Conservation (phyloP, 2,113 vertebrate genomes). For the Sterrhoptilus dennistouni region DNA sequence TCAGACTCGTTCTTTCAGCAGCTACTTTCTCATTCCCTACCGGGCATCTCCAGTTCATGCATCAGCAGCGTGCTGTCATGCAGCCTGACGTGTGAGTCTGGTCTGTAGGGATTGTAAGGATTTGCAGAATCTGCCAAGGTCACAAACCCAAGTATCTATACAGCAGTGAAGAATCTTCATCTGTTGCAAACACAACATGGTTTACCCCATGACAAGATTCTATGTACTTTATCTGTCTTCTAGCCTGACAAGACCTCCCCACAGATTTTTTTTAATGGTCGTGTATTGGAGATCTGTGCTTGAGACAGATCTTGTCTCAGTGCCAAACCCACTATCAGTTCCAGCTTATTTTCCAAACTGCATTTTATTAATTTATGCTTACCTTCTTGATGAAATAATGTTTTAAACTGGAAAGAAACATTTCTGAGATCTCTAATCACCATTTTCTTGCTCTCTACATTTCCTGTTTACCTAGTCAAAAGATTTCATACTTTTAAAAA, state of each 20-base stretch:
- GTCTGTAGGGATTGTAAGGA: neutral
- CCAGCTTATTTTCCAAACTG: neutral
- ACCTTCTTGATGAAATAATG: neutral
- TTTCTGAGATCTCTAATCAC: neutral
- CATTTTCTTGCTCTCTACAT: neutral
- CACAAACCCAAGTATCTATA: neutral
- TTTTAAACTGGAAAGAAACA: neutral
- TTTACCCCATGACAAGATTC: neutral
- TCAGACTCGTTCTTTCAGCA: neutral
- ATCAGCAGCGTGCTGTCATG: neutral
- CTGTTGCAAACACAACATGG: neutral
- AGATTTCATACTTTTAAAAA: neutral
- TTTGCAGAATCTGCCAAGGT: neutral
- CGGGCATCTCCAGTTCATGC: neutral
- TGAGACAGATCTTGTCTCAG: neutral
- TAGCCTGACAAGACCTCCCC: neutral
- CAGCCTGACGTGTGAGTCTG: rapidly evolving
- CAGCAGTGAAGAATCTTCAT: neutral
- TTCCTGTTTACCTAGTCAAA: neutral
- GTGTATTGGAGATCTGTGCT: neutral
- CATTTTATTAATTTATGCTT: neutral
- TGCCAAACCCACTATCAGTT: neutral
- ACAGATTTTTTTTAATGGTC: neutral
- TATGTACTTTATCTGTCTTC: neutral
- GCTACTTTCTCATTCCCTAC: neutral